Evolutionary conservation across 2,797 vertebrate genomes (phyloP).

Genomic region (Tokudaia muenninki): DNA sequence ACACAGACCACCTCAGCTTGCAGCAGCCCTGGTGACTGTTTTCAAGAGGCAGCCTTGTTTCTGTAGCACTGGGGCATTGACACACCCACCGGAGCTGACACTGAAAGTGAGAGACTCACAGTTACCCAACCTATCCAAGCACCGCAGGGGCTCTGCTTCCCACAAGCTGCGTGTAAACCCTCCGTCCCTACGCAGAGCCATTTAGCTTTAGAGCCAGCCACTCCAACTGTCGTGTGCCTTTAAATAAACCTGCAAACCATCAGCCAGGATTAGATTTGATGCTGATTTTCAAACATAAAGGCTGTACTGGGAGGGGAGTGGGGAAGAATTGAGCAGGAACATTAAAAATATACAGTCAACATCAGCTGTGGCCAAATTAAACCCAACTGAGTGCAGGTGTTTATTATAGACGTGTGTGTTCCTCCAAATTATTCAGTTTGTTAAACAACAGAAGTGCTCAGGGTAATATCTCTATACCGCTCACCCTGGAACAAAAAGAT

Average conservation of each 20-base stretch:
- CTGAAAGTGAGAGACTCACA: slow-evolving; percentile 2
- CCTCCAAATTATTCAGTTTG: slow-evolving; percentile 25
- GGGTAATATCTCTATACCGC: neutral
- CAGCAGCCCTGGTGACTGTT: neutral
- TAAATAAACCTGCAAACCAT: slow-evolving; percentile 73
- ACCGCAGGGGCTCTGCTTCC: neutral
- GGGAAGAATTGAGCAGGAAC: slow-evolving; percentile 26
- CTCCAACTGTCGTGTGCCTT: slow-evolving; percentile 55
- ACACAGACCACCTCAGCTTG: neutral
- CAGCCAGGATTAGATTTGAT: slow-evolving; percentile 51
- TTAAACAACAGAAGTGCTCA: slow-evolving; percentile 32
- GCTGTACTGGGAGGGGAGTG: neutral
- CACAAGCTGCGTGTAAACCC: neutral
- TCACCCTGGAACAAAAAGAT: neutral
- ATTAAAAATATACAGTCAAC: slow-evolving; percentile 64
- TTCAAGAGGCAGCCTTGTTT: neutral
- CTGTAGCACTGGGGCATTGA: neutral
- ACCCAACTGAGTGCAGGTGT: slow-evolving; percentile 45
- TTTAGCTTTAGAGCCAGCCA: slow-evolving; percentile 38
- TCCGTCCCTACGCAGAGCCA: neutral
- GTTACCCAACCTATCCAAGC: neutral
- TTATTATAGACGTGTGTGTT: neutral
- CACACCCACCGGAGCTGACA: neutral
- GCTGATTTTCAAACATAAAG: slow-evolving; percentile 71
- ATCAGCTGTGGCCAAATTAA: slow-evolving; percentile 72